These are phyloP conservation scores for Actinemys pallida DNA, from an alignment of 2,113 vertebrate genomes.

Conservation along the genomic window DNA sequence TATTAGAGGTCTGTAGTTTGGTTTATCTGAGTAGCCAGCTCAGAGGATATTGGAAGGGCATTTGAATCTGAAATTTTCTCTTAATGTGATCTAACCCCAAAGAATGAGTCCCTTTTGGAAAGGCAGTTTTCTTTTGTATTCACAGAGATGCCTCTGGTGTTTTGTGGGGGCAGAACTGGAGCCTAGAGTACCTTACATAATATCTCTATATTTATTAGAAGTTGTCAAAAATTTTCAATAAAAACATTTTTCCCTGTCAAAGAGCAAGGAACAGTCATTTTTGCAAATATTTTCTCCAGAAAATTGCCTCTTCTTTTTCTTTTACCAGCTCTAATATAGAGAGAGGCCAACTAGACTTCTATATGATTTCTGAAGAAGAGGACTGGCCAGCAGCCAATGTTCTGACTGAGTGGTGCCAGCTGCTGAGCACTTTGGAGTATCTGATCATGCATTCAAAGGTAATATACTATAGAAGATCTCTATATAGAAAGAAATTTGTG, in stretches of 20 bases:
- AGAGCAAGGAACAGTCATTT: background rate
- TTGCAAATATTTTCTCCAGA: background rate
- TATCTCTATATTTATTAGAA: background rate
- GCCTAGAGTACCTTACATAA: background rate
- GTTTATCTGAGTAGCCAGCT: background rate
- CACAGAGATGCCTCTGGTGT: accelerated
- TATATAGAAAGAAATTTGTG: background rate
- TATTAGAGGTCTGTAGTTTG: background rate
- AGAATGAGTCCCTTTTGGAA: background rate
- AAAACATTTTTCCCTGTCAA: background rate
- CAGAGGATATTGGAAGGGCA: background rate
- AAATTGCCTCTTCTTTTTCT: background rate
- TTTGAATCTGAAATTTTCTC: background rate
- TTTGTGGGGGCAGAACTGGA: background rate
- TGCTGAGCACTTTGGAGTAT: accelerated
- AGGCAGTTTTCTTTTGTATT: background rate
- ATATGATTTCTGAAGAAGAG: accelerated
- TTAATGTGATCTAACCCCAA: background rate
- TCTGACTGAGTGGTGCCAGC: accelerated
- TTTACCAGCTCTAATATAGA: background rate
- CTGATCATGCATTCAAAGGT: background rate
- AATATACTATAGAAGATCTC: accelerated
- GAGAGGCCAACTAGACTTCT: background rate
- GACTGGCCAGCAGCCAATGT: background rate
- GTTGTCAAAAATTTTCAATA: background rate